phyloP scores from a whole-genome alignment of 2,797 vertebrate species.

The Ptychobarbus kaznakovi region DNA sequence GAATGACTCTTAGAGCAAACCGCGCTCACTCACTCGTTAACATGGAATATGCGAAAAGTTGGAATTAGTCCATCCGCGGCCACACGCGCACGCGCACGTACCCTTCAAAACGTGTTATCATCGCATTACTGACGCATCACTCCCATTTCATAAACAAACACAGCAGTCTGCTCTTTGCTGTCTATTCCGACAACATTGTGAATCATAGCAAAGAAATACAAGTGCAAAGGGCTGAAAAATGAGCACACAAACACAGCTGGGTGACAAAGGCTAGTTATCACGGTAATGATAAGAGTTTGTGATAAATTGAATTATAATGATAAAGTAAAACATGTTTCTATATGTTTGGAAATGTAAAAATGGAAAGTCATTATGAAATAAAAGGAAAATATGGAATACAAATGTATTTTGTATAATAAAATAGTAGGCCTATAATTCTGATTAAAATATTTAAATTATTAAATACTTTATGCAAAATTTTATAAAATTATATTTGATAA shows the following conservation, averaged over 20 bases:
- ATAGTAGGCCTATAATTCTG: background rate
- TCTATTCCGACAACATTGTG: slow-evolving; percentile 5
- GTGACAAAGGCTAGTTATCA: background rate
- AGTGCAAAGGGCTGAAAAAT: slow-evolving; percentile 1
- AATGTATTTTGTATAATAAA: background rate
- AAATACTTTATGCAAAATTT: background rate
- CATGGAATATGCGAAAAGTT: slow-evolving; percentile 31
- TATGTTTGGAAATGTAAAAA: background rate
- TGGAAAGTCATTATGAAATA: background rate
- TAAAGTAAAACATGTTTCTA: background rate
- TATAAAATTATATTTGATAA: no score
- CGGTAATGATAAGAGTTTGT: background rate
- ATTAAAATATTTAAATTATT: background rate
- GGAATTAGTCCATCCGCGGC: slow-evolving; percentile 19
- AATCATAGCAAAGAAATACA: background rate
- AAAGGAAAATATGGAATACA: background rate
- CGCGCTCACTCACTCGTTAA: background rate
- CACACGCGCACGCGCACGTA: slow-evolving; percentile 17
- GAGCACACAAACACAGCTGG: background rate
- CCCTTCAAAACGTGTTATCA: slow-evolving; percentile 50
- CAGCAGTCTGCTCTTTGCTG: slow-evolving; percentile 30
- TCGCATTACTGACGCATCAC: slow-evolving; percentile 47
- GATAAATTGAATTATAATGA: background rate
- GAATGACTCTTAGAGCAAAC: slow-evolving; percentile 51
- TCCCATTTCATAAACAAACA: slow-evolving; percentile 44